Conservation (phyloP, 2,888 invertebrate genomes). For the Myopa testacea region DNA sequence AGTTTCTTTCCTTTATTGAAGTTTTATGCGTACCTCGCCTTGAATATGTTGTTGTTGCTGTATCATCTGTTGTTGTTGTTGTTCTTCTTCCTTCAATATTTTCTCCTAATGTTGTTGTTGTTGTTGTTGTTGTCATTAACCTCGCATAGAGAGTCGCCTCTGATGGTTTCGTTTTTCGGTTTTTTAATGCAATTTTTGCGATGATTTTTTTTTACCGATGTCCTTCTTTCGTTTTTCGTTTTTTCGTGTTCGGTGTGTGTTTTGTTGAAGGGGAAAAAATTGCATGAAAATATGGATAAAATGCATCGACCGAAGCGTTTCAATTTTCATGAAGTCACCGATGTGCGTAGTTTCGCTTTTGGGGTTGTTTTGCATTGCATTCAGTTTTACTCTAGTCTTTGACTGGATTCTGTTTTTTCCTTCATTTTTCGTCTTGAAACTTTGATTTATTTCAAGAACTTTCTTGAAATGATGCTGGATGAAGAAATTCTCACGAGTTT, state of each 20-base stretch:
- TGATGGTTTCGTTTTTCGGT: neutral
- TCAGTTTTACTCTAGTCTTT: neutral
- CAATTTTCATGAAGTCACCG: neutral
- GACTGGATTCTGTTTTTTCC: neutral
- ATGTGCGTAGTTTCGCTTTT: neutral
- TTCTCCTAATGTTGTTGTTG: no score
- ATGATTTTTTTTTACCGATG: neutral
- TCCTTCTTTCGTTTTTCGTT: neutral
- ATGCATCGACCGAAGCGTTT: neutral
- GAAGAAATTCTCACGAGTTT: slow-evolving; percentile 26
- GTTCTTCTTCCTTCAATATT: no score
- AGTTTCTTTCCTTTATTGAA: no score
- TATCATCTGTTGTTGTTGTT: no score
- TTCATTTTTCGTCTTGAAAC: neutral
- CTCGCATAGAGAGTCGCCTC: no score
- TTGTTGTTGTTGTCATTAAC: no score
- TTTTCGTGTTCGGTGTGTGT: neutral
- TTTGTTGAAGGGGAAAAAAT: neutral
- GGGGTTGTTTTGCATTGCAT: slow-evolving; percentile 7
- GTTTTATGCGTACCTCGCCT: neutral
- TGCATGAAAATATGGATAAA: slow-evolving; percentile 14
- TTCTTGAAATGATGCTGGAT: neutral
- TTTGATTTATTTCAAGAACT: slow-evolving; percentile 5
- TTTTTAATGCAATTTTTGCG: slow-evolving; percentile 6
- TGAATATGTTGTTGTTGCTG: no score